A percentile compares a stretch with the other conserved stretches of the same genome.
Evolutionary conservation across 2,888 invertebrate genomes (phyloP).

Genomic region (Thera britannica): DNA sequence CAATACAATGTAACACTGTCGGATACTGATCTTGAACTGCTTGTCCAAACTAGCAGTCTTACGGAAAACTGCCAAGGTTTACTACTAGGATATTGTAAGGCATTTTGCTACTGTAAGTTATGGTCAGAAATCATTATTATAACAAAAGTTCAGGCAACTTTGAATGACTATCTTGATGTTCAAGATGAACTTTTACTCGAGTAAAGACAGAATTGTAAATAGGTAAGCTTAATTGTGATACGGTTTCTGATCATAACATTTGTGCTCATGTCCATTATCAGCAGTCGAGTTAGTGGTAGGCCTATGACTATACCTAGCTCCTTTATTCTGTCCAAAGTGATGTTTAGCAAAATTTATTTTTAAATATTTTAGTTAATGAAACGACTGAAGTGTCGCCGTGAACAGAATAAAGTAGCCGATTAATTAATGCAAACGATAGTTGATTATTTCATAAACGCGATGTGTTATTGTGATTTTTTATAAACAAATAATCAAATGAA

Average conservation of each 20-base stretch:
- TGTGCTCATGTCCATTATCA: constrained; percentile 26
- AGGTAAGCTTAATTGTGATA: constrained; percentile 35
- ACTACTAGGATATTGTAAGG: constrained; percentile 23
- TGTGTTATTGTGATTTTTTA: constrained; percentile 74
- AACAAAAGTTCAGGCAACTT: constrained; percentile 23
- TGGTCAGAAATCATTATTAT: constrained; percentile 30
- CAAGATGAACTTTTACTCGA: constrained; percentile 22
- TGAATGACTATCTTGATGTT: constrained; percentile 28
- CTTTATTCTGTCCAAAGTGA: constrained; percentile 58
- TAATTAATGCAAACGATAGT: constrained; percentile 65
- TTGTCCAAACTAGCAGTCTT: constrained; percentile 8
- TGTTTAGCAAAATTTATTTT: constrained; percentile 62
- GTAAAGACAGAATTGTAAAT: constrained; percentile 30
- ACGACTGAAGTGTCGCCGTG: constrained; percentile 65
- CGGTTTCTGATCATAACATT: constrained; percentile 28
- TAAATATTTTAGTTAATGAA: constrained; percentile 70
- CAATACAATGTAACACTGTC: constrained; percentile 20
- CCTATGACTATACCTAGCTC: constrained; percentile 48
- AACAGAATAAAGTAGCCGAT: constrained; percentile 63
- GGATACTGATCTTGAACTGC: constrained; percentile 15
- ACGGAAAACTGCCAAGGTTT: constrained; percentile 16
- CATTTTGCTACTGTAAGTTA: constrained; percentile 28
- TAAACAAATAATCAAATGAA: constrained; percentile 56
- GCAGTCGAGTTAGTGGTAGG: constrained; percentile 60
- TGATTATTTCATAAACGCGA: constrained; percentile 70